A percentile compares a stretch with the other conserved stretches of the same genome.
These are phyloP conservation scores for Rhyacophila brunnea DNA, from an alignment of 1,140 invertebrate genomes.

Conservation along the genomic window DNA sequence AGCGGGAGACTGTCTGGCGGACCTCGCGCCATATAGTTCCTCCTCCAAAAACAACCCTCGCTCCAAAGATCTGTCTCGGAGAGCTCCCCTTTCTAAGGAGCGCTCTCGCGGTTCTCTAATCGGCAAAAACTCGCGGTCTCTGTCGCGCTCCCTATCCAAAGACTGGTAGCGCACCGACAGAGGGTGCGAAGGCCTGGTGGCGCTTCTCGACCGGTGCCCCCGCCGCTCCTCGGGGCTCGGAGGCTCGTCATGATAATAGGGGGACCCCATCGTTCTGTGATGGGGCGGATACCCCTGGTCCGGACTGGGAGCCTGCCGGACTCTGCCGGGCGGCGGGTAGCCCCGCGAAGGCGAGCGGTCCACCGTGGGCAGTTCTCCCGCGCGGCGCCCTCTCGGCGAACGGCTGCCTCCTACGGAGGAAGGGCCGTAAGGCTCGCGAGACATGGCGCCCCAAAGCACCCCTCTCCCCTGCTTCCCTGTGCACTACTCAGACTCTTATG, in stretches of 20 bases:
- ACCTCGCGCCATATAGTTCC: constrained; percentile 68
- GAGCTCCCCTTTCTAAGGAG: constrained; percentile 42
- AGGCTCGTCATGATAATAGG: constrained; percentile 73
- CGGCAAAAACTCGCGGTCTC: constrained; percentile 79
- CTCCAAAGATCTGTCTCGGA: constrained; percentile 62
- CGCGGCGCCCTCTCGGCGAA: constrained; percentile 62
- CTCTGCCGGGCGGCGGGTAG: constrained; percentile 64
- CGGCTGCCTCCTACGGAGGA: constrained; percentile 56
- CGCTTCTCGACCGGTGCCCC: constrained; percentile 62
- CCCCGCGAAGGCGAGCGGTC: constrained; percentile 78
- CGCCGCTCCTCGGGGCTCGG: constrained; percentile 69
- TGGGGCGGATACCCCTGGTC: constrained; percentile 25
- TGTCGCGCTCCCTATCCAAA: constrained; percentile 65
- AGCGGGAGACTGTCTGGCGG: constrained; percentile 74
- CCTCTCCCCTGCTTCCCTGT: constrained; percentile 51
- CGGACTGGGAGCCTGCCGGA: constrained; percentile 23
- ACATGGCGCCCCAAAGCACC: constrained; percentile 57
- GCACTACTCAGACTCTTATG: constrained; percentile 45
- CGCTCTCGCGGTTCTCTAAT: constrained; percentile 70
- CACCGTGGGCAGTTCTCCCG: constrained; percentile 75
- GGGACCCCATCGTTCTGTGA: constrained; percentile 55
- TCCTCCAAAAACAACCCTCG: constrained; percentile 71
- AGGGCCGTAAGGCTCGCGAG: constrained; percentile 68
- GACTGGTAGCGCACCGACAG: constrained; percentile 70
- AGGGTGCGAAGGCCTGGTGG: constrained; percentile 55